phyloP scores from a whole-genome alignment of 2,888 invertebrate species.

The Dione vanillae region DNA sequence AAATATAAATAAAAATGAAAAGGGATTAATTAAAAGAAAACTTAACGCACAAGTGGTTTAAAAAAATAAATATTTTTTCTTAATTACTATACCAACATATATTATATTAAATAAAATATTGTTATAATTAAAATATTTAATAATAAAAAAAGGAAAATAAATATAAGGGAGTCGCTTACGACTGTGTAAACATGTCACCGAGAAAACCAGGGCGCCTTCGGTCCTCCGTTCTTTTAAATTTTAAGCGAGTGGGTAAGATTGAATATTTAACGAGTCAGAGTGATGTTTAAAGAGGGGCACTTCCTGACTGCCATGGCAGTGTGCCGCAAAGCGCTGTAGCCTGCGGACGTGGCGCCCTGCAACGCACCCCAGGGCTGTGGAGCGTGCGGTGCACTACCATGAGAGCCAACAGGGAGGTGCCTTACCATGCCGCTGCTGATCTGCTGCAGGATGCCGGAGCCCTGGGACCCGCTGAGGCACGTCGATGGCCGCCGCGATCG shows the following conservation, averaged over 20 bases:
- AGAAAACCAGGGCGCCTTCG: neutral
- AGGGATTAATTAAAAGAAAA: neutral
- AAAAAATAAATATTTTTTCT: neutral
- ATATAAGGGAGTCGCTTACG: neutral
- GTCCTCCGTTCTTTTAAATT: neutral
- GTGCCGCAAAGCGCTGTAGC: constrained; percentile 78
- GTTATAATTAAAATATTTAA: neutral
- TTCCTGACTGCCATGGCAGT: constrained; percentile 87
- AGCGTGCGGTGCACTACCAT: constrained; percentile 78
- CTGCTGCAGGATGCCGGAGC: constrained; percentile 92
- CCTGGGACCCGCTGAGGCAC: constrained; percentile 88
- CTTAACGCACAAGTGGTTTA: neutral
- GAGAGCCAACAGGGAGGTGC: constrained; percentile 88
- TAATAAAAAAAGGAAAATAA: neutral
- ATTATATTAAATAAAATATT: constrained; percentile 16
- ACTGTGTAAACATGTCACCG: constrained; percentile 18
- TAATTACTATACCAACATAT: neutral
- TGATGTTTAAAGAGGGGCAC: constrained; percentile 87
- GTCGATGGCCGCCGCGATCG: constrained; percentile 88
- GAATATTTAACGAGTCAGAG: constrained; percentile 43
- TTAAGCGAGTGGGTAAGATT: constrained; percentile 31
- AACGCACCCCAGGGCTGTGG: constrained; percentile 78
- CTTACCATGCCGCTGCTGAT: constrained; percentile 97
- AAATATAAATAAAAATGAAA: constrained; percentile 2
- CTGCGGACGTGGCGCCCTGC: constrained; percentile 80